Base-by-base conservation (phyloP, 1,140 invertebrate species). In the Arion vulgaris region DNA sequence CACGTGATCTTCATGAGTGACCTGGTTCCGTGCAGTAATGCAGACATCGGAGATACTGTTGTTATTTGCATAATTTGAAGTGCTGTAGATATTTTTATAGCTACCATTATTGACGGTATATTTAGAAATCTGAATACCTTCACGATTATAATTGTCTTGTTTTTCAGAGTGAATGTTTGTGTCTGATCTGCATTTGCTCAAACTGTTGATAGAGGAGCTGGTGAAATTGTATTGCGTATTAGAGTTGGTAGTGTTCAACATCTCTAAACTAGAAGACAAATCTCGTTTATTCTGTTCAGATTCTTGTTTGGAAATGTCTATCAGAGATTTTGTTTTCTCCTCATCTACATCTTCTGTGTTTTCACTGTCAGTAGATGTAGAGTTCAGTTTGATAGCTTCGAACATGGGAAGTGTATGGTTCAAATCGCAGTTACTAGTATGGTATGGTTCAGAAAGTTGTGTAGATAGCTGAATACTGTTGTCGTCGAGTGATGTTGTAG, bases 1-100 rank as follows among this genome's bases (percentile, higher is more conserved):
- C 1, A 28, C 19, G 34, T 71, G 26, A 28, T 80, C 78, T 36
- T 80, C 78, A 28, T 7, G 78, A n/a, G 39, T 71, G 62, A 26
- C 39, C 19, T 1, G 26, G 7, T 11, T 9, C 26, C 41, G 23
- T 11, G 78, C 36, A 36, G 62, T 34, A 39, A 34, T 15, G 0
- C 26, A 19, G 1, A 32, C 41, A 11, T 9, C 19, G 4, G 78
- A 71, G 7, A 38, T 71, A 41, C 13, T 51, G 5, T 45, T 32
- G 32, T 79, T 41, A 28, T 41, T 79, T n/a, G 13, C 7, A 15
- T 32, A 79, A 1, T 79, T 57, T 28, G 77, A 79, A 4, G 0
- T 41, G n/a, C 77, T 79, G 53, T 41, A 2, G 38, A 32, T 38
- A 32, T 38, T 68, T 0, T 11, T 19, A 11, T n/a, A 7, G 1